Evolutionary conservation across 2,797 vertebrate species (phyloP).

Genomic region (Onychomys torridus): DNA sequence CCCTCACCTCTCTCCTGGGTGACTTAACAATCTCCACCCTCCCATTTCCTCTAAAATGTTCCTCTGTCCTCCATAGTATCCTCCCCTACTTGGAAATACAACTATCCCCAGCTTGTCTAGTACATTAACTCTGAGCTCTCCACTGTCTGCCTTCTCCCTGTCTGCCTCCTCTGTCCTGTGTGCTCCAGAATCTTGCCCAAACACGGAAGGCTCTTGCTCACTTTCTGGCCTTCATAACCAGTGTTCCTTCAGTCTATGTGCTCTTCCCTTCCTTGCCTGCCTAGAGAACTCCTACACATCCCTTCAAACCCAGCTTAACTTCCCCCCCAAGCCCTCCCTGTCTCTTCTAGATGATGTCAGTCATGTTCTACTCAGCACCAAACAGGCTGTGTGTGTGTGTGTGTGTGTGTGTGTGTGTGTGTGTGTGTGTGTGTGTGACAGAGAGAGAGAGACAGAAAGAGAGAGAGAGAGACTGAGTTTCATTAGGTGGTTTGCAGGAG

Average conservation of each 20-base stretch:
- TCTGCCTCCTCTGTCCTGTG: background rate
- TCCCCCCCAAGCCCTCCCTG: background rate
- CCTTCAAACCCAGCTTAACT: background rate
- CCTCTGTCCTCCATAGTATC: background rate
- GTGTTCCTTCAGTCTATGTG: background rate
- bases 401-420: too few relatives aligned
- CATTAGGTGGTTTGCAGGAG: background rate
- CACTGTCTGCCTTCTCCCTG: background rate
- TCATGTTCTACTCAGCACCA: rapidly evolving
- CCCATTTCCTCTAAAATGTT: background rate
- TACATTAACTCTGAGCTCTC: background rate
- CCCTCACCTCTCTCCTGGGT: background rate
- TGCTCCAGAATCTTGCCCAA: background rate
- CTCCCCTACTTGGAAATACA: background rate
- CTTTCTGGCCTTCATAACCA: background rate
- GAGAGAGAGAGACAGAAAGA: too few relatives aligned
- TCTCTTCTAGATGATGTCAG: background rate
- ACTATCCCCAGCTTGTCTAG: background rate
- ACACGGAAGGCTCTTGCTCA: background rate
- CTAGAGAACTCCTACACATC: background rate
- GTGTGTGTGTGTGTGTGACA: too few relatives aligned
- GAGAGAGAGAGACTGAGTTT: too few relatives aligned
- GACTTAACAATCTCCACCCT: background rate
- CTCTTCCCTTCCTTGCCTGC: background rate
- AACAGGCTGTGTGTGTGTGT: rapidly evolving